These are phyloP conservation scores for Orthochromis indermauri DNA, from an alignment of 2,113 vertebrate species.

Conservation along the genomic window DNA sequence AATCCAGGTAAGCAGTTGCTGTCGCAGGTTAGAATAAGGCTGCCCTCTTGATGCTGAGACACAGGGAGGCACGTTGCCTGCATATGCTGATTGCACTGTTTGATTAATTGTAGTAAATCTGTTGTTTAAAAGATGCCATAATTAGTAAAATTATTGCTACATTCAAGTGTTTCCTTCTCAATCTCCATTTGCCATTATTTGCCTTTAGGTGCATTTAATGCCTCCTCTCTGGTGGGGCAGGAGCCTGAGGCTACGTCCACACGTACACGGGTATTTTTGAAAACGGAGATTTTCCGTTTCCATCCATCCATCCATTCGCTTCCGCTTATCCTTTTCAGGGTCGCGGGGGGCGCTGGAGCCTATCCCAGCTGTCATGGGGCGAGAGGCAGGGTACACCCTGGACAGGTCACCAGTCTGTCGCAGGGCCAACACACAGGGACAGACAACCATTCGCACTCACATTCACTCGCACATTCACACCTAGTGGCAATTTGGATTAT, in stretches of 20 bases:
- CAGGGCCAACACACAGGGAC: too few species aligned
- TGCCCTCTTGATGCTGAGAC: constrained; percentile 54
- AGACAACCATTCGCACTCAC: too few species aligned
- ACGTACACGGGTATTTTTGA: too few species aligned
- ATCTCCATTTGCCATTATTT: background rate
- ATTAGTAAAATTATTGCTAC: background rate
- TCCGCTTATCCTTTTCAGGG: too few species aligned
- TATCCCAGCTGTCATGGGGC: too few species aligned
- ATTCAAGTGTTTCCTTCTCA: background rate
- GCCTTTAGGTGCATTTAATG: background rate
- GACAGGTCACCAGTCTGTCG: too few species aligned
- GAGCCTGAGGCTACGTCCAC: background rate
- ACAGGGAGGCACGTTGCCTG: background rate
- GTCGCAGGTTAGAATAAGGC: constrained; percentile 45
- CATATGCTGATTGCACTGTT: background rate
- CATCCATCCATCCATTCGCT: too few species aligned
- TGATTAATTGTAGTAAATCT: background rate
- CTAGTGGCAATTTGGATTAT: too few species aligned
- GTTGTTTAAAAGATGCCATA: background rate
- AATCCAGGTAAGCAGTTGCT: background rate
- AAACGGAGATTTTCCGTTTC: too few species aligned
- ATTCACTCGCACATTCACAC: too few species aligned
- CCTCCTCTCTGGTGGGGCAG: background rate
- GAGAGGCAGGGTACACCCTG: too few species aligned
- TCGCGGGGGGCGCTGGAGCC: too few species aligned